Evolutionary conservation across 2,113 vertebrate species (phyloP), one percentile per base, ranked within the genome.

Genomic region (Lagopus leucura): DNA sequence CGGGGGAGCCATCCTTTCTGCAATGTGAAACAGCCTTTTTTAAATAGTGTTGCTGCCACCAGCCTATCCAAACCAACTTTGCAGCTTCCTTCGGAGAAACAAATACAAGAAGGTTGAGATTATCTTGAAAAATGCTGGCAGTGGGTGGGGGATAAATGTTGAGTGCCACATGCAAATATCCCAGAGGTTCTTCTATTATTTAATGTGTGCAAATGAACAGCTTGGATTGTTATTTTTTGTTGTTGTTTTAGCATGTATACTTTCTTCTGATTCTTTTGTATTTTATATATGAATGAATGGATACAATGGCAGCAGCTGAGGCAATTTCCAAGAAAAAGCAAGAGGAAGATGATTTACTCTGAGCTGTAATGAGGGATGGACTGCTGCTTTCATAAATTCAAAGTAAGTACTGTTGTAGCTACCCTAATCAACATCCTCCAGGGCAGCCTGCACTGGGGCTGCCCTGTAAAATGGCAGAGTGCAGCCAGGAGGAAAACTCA

Each of bases 331-430:
- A 81, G 69, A 6, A 60, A 73, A 89, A 76, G 77, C 32, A 65
- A 81, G 86, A 89, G 52, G n/a, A 67, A 60, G 36, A 76, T 83
- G 93, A 91, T 92, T 90, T 96, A 72, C 32, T 79, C 61, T 55
- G 76, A 91, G 38, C 42, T 79, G 50, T 42, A 86, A 82, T 84
- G 73, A 91, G 84, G 79, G 92, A 84, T 6, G 71, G 89, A 92
- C 85, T 87, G 75, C 42, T 25, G 11, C 34, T 88, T 96, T 60
- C 91, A 85, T 92, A 93, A 93, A 93, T 95, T 91, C 80, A 16
- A 21, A 0, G 6, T 32, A 79, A 92, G 47, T 80, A 48, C 84
- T 82, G 78, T 43, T 88, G 82, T 57, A 34, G 74, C 73, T 84
- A 22, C 73, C 60, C 80, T 67, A 67, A 3, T 1, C 57, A 73